Conservation (phyloP, 1,140 invertebrate species). For the Ericerus pela region DNA sequence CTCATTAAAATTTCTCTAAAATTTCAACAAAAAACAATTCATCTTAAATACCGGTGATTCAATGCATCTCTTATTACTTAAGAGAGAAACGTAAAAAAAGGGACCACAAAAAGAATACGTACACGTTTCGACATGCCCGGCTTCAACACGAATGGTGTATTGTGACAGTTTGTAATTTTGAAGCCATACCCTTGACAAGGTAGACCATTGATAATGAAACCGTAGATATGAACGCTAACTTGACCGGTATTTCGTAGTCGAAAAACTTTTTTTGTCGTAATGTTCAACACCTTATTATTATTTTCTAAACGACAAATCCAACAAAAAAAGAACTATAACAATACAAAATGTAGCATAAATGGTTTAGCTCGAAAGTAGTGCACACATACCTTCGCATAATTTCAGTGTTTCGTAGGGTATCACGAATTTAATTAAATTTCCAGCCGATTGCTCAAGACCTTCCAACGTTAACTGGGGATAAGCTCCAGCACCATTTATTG, state of each 20-base stretch:
- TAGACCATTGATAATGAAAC: slow-evolving; percentile 58
- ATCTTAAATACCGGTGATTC: background rate
- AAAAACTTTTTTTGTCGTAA: slow-evolving; percentile 70
- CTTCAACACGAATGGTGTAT: slow-evolving; percentile 51
- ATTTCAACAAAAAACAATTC: background rate
- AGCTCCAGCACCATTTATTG: slow-evolving; percentile 66
- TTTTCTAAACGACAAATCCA: background rate
- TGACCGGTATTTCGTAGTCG: slow-evolving; percentile 77
- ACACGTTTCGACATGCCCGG: slow-evolving; percentile 45
- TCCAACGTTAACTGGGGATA: slow-evolving; percentile 53
- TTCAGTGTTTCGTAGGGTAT: background rate
- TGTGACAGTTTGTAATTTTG: slow-evolving; percentile 58
- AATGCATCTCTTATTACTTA: background rate
- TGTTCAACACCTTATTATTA: slow-evolving; percentile 33
- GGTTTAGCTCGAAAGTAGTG: too few species aligned
- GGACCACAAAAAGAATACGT: background rate
- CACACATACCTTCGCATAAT: background rate
- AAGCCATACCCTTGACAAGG: slow-evolving; percentile 78
- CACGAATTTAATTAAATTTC: background rate
- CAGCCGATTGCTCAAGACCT: background rate
- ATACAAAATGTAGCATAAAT: background rate
- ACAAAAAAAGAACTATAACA: background rate
- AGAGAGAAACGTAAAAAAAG: background rate
- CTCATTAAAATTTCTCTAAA: background rate
- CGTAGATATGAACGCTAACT: slow-evolving; percentile 55